Percentiles rank a stretch among this genome's conserved stretches.
phyloP scores from a whole-genome alignment of 2,797 vertebrate species.

The Odontamblyopus lacepedii region DNA sequence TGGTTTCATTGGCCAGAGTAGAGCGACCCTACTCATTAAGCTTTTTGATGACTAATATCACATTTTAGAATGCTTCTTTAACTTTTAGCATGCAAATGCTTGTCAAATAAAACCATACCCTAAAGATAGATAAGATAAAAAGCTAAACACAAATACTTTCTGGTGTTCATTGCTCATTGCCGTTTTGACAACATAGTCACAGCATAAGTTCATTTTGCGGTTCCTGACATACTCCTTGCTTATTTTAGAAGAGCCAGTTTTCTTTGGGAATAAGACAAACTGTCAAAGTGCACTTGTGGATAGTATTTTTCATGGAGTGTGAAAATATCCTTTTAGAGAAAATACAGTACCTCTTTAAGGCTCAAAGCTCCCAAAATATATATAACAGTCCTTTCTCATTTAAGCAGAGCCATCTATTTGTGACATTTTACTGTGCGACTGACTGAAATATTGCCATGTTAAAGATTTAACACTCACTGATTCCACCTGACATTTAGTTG shows the following conservation, averaged over 20 bases:
- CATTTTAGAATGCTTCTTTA: too few relatives aligned
- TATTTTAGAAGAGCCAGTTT: not conserved
- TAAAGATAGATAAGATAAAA: not conserved
- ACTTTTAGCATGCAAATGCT: too few relatives aligned
- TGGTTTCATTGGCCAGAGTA: too few relatives aligned
- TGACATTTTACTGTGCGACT: conserved; percentile 36
- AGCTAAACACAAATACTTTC: not conserved
- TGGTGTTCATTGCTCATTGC: not conserved
- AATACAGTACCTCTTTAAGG: not conserved
- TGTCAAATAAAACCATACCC: not conserved
- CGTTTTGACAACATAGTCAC: too few relatives aligned
- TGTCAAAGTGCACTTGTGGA: not conserved
- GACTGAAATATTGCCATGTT: conserved; percentile 35
- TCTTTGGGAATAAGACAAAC: not conserved
- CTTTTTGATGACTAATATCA: too few relatives aligned
- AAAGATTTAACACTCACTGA: conserved; percentile 22
- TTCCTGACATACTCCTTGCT: not conserved
- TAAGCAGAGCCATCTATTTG: conserved; percentile 14
- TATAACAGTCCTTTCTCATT: not conserved
- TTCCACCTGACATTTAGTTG: conserved; percentile 58
- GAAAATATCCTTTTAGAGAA: not conserved
- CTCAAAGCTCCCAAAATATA: not conserved
- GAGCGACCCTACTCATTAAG: too few relatives aligned
- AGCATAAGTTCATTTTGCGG: not conserved
- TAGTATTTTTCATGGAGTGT: not conserved